These are phyloP conservation scores for Eupeodes luniger DNA, from an alignment of 2,888 invertebrate genomes.

Conservation along the genomic window DNA sequence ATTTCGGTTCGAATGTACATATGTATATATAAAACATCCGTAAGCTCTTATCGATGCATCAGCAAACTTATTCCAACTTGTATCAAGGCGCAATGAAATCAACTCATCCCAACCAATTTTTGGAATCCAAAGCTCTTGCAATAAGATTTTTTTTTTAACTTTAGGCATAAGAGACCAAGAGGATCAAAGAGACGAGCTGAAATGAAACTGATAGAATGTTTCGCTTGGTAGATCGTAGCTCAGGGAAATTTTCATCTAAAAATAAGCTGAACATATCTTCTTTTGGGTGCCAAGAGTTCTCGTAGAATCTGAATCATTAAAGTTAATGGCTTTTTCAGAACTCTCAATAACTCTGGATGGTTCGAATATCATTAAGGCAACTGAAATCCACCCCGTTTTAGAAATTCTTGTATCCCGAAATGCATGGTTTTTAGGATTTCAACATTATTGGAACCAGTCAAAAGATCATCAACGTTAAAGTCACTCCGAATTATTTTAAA, in stretches of 20 bases:
- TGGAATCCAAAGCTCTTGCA: slow-evolving; percentile 21
- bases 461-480: too few species aligned
- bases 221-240: neutral
- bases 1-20: neutral
- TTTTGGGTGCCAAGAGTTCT: neutral
- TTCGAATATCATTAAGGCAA: too few species aligned
- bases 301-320: neutral
- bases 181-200: neutral
- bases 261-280: neutral
- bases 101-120: slow-evolving; percentile 19
- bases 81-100: neutral
- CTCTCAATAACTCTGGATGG: too few species aligned
- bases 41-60: neutral
- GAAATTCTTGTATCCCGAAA: too few species aligned
- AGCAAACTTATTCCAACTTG: neutral
- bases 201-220: neutral
- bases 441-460: too few species aligned
- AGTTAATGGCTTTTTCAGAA: too few species aligned
- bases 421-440: too few species aligned
- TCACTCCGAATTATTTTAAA: too few species aligned
- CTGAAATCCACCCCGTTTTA: too few species aligned
- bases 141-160: slow-evolving; percentile 4
- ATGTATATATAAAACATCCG: neutral
- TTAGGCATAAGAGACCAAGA: neutral
- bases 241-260: neutral